A percentile compares a stretch with the other conserved stretches of the same genome.
These are phyloP conservation scores for Dreissena polymorpha DNA, from an alignment of 1,140 invertebrate species.

Conservation along the genomic window DNA sequence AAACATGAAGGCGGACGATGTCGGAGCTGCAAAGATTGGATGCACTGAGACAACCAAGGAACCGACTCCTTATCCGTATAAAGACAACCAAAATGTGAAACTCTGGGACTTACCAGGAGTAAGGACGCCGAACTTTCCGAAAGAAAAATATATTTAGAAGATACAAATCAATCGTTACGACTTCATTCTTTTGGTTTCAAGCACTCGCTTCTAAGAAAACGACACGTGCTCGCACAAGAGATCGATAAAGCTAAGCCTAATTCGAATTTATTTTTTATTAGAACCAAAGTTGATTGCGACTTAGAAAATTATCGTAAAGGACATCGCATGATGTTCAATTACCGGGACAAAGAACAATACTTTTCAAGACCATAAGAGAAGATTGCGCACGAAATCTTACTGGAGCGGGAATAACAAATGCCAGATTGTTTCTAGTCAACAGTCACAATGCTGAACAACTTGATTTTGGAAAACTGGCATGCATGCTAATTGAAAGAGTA, in stretches of 20 bases:
- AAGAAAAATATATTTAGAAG: neutral
- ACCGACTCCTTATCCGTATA: neutral
- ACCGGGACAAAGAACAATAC: neutral
- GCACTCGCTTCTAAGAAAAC: neutral
- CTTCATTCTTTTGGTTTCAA: constrained; percentile 2
- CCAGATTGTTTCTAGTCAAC: neutral
- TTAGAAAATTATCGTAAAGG: neutral
- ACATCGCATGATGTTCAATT: neutral
- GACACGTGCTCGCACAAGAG: neutral
- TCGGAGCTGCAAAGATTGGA: neutral
- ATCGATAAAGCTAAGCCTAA: neutral
- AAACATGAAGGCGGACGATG: neutral
- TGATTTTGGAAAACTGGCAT: neutral
- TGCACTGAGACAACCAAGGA: neutral
- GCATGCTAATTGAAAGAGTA: neutral
- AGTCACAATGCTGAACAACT: neutral
- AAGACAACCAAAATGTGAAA: neutral
- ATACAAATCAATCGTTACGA: neutral
- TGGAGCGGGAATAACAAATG: neutral
- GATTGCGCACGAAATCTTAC: neutral
- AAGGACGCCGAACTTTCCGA: neutral
- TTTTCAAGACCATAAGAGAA: neutral
- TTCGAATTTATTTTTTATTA: neutral
- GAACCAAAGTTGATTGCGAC: neutral
- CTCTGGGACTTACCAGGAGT: neutral